phyloP scores from a whole-genome alignment of 1,140 invertebrate genomes.

The Philotrypesis tridentata region DNA sequence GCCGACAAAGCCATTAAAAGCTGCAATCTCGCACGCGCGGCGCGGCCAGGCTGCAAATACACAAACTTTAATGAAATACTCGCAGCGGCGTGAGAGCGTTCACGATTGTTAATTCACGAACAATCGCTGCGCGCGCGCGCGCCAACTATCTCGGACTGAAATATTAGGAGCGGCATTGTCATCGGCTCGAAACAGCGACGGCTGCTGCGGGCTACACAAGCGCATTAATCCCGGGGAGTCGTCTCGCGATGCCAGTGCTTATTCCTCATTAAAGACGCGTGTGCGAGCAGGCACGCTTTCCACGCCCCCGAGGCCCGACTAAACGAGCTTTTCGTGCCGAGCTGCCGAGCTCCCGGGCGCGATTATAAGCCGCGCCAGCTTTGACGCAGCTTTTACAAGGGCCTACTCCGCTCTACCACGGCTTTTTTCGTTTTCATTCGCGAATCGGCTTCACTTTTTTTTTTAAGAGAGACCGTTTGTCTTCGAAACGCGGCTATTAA shows the following conservation, averaged over 20 bases:
- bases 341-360: background rate
- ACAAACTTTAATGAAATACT: conserved; percentile 44
- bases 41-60: background rate
- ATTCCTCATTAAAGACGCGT: conserved; percentile 25
- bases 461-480: background rate
- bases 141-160: background rate
- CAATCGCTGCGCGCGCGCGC: background rate
- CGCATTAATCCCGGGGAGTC: conserved; percentile 4
- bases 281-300: background rate
- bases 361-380: background rate
- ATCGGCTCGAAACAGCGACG: background rate
- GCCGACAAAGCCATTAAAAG: conserved; percentile 14
- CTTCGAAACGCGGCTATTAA: background rate
- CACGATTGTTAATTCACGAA: conserved; percentile 18
- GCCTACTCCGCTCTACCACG: background rate
- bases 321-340: background rate
- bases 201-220: too few relatives aligned
- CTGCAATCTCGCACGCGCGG: background rate
- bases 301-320: too few relatives aligned
- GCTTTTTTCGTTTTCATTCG: background rate
- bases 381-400: background rate
- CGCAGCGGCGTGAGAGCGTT: background rate
- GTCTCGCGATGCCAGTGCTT: background rate
- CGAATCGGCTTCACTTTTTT: background rate
- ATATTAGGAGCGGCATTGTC: conserved; percentile 41